Evolutionary conservation across 2,888 invertebrate species (phyloP).

Genomic region (Macrosiphum euphorbiae): DNA sequence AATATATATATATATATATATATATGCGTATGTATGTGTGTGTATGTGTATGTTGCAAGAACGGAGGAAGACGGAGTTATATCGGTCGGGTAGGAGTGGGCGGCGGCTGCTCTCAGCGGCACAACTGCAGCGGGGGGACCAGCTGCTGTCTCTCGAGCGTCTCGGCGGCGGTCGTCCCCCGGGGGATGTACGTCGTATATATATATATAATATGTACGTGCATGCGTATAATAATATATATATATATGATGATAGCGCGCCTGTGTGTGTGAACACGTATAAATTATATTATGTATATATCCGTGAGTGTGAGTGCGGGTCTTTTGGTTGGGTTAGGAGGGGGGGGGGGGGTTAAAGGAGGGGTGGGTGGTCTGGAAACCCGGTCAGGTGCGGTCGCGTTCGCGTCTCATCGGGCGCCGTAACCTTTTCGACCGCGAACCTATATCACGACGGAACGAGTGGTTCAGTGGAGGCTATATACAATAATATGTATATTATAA

Average conservation of each 20-base stretch:
- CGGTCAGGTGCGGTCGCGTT: conserved; percentile 55
- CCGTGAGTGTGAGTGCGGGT: not conserved
- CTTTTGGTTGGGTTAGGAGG: not conserved
- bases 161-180: conserved; percentile 48
- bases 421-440: conserved; percentile 9
- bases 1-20: not conserved
- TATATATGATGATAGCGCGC: too few relatives aligned
- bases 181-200: conserved; percentile 35
- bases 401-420: conserved; percentile 42
- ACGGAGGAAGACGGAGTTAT: not conserved
- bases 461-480: not conserved
- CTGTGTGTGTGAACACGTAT: too few relatives aligned
- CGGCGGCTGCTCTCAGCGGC: not conserved
- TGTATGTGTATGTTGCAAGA: not conserved
- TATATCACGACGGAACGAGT: not conserved
- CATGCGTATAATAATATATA: too few relatives aligned
- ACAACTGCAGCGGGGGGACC: conserved; percentile 50
- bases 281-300: not conserved
- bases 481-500: not conserved
- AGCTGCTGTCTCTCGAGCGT: conserved; percentile 64
- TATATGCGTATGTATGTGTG: not conserved
- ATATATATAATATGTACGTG: not conserved
- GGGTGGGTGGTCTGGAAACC: not conserved
- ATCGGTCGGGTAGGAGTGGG: not conserved
- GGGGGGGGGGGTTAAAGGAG: not conserved